phyloP scores from a whole-genome alignment of 2,113 vertebrate species.

The Lanius ludovicianus region DNA sequence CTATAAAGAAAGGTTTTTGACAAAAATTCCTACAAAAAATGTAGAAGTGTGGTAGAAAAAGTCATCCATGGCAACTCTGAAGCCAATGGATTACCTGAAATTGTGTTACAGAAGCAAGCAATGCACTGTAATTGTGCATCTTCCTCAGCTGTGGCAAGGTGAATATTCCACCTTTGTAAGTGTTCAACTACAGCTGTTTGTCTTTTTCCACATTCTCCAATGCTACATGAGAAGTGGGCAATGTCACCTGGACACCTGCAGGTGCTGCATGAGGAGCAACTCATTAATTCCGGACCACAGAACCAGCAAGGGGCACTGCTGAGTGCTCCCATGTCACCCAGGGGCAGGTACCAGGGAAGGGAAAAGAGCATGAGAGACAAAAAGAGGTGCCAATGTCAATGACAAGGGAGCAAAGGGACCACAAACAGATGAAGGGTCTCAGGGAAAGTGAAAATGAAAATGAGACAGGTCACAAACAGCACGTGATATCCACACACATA shows the following conservation, averaged over 20 bases:
- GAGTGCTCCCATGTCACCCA: neutral
- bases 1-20: neutral
- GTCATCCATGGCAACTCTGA: neutral
- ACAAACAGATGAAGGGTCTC: neutral
- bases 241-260: neutral
- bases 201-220: neutral
- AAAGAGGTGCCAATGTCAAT: neutral
- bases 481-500: neutral
- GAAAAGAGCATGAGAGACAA: neutral
- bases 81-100: neutral
- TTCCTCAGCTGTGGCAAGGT: neutral
- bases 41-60: neutral
- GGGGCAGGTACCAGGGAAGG: neutral
- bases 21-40: neutral
- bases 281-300: neutral
- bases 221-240: neutral
- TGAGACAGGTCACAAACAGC: neutral
- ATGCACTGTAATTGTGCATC: neutral
- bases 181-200: neutral
- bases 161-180: neutral
- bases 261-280: neutral
- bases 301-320: neutral
- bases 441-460: neutral
- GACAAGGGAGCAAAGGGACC: neutral
- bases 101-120: neutral